A percentile compares a stretch with the other conserved stretches of the same genome.
Conservation (phyloP, 92 coral and sea anemone species). For the Palythoa heliodiscus region DNA sequence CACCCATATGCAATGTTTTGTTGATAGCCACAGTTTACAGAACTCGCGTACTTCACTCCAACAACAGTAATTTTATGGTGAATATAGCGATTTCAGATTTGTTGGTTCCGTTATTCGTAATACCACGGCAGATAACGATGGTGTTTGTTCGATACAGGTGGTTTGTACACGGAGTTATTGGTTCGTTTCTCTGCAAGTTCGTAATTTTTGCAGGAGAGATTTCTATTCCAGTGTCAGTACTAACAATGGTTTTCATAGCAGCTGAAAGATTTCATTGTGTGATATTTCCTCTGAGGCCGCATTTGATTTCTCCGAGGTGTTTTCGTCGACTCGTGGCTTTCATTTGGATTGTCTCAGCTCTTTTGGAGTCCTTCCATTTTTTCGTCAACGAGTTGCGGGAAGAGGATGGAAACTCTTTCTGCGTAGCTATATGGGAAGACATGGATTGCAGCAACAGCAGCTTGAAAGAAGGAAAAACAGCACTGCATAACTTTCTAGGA, state of each 20-base stretch:
- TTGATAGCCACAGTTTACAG: neutral
- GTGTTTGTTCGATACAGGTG: neutral
- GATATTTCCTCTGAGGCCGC: slow-evolving; percentile 17
- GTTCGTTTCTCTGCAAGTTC: slow-evolving; percentile 18
- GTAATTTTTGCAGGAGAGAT: slow-evolving; percentile 3
- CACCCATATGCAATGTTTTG: neutral
- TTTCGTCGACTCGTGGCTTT: neutral
- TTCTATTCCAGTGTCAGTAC: slow-evolving; percentile 10
- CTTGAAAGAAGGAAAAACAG: neutral
- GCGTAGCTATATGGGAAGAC: slow-evolving; percentile 16
- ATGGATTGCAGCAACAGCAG: neutral
- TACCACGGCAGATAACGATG: neutral
- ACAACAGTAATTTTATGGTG: slow-evolving; percentile 29
- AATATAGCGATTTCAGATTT: slow-evolving; percentile 30
- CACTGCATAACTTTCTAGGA: neutral
- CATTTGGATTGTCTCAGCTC: slow-evolving; percentile 20
- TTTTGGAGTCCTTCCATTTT: neutral
- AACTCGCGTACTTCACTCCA: neutral
- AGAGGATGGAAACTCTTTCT: neutral
- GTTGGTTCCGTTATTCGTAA: neutral
- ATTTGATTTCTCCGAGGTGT: neutral
- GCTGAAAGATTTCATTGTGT: slow-evolving; percentile 30
- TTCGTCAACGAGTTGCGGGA: neutral
- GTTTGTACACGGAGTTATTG: neutral
- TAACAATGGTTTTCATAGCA: slow-evolving; percentile 27